Base-by-base conservation (phyloP, 2,888 invertebrate genomes). In the Hirudinaria manillensis region DNA sequence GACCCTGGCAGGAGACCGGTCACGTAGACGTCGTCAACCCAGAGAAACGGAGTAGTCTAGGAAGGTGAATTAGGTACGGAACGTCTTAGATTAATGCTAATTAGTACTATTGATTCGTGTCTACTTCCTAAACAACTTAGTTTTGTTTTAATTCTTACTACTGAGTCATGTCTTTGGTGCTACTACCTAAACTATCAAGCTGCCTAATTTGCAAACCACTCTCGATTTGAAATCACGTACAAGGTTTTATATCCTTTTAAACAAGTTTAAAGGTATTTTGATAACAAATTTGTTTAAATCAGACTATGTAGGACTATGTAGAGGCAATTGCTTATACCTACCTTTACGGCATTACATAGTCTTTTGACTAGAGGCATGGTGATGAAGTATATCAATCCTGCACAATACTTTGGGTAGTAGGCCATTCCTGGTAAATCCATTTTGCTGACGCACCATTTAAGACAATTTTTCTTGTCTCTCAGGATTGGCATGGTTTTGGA, bases 21-120 rank as follows among this genome's bases (percentile, higher is more conserved):
- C 66, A 82, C 72, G 73, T 82, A 84, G 1, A 81, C 83, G 73
- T 84, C 84, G 74, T 84, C 84, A 6, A 83, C 80, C 29, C 80
- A 80, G 71, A 83, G 80, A 56, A 80, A 79, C 0, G 81, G 80
- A 3, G 80, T 78, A 10, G 66, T 74, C 75, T 75, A 16, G 13
- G 24, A 29, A n/a, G n/a, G 56, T 56, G 13, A 27, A 56, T 21
- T 27, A 27, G 4, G 56, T 7, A 56, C 6, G 13, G 13, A 7
- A 7, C 16, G 13, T 56, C 3, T 56, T 27, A 21, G 21, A 53
- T 24, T 56, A 56, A 56, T 24, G 6, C 3, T 56, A 56, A 24
- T 24, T 24, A 53, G 53, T 53, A 53, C 21, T 53, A 53, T 53
- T 53, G 21, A 21, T 53, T 27, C 13, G 56, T 27, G 3, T 3